Evolutionary conservation across 2,113 vertebrate genomes (phyloP), one percentile per base, ranked within the genome.

Genomic region (Scolopax mira): DNA sequence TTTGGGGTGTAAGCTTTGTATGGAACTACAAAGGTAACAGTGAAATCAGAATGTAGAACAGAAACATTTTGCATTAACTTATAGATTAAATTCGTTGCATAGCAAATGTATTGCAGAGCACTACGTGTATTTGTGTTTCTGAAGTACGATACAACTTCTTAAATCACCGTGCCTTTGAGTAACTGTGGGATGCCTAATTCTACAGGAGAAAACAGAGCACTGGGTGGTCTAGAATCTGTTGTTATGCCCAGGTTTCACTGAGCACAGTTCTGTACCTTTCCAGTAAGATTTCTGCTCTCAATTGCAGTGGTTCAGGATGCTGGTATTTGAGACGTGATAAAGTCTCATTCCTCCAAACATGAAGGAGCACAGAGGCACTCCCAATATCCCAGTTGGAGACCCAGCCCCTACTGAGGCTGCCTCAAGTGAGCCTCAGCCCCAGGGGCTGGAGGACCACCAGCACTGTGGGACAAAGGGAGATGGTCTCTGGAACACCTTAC

Each of bases 51-150:
- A 82, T 74, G 55, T 66, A 70, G 52, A 92, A 79, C 49, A 86
- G 84, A 78, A 57, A 27, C 41, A 92, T 93, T 90, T 88, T 93
- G 25, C 13, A 25, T 22, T 91, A 88, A 51, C 72, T 88, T 69
- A 30, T 37, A 64, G 66, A 69, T 95, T 64, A 64, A 90, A 69
- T 77, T 85, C 41, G 30, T 86, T 92, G 82, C 66, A 85, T 80
- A 85, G 87, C 73, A 94, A 94, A 96, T 35, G 5, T 71, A 37
- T 83, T 88, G 69, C 73, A 85, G 79, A 80, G 85, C 86, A 44
- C 88, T 71, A 60, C 16, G 27, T 55, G 27, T 49, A 60, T 94
- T 95, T 95, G 79, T 64, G 64, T 77, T 88, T 91, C 83, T 82
- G 60, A 91, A 52, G 72, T 39, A 31, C 12, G 80, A 8, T 85